Percentiles rank a stretch among this genome's conserved stretches.
phyloP scores from a whole-genome alignment of 2,888 invertebrate genomes.

The Mythimna lalbum region DNA sequence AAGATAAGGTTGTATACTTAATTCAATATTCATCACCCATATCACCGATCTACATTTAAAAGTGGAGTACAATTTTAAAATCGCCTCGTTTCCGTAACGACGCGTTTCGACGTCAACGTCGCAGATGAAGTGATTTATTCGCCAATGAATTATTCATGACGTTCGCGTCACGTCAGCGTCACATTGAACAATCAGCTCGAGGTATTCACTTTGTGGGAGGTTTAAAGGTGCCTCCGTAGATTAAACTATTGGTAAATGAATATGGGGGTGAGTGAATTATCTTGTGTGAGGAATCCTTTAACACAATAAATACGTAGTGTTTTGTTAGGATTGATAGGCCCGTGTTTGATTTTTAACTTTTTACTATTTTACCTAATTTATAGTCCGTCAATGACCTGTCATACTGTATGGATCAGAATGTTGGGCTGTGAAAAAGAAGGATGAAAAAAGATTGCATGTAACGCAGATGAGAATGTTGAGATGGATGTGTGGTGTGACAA shows the following conservation, averaged over 20 bases:
- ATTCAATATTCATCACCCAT: constrained; percentile 24
- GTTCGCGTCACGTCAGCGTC: constrained; percentile 50
- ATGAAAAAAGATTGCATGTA: no score
- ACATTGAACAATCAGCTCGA: constrained; percentile 52
- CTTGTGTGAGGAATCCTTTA: neutral
- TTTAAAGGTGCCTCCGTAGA: constrained; percentile 17
- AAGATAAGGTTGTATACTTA: neutral
- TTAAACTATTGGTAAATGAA: constrained; percentile 25
- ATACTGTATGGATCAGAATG: no score
- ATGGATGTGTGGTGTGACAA: no score
- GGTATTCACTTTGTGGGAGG: constrained; percentile 59
- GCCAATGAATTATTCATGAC: constrained; percentile 61
- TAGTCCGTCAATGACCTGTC: no score
- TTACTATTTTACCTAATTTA: no score
- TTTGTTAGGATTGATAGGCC: no score
- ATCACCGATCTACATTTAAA: constrained; percentile 27
- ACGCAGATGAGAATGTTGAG: no score
- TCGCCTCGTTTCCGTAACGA: constrained; percentile 40
- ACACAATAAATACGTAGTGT: no score
- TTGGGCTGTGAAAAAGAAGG: no score
- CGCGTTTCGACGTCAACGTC: constrained; percentile 37
- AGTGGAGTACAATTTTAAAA: constrained; percentile 50
- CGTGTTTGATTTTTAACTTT: no score
- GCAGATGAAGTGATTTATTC: constrained; percentile 64
- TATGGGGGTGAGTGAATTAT: neutral